Percentiles rank a stretch among this genome's conserved stretches.
phyloP scores from a whole-genome alignment of 2,888 invertebrate genomes.

The Spodoptera littoralis region DNA sequence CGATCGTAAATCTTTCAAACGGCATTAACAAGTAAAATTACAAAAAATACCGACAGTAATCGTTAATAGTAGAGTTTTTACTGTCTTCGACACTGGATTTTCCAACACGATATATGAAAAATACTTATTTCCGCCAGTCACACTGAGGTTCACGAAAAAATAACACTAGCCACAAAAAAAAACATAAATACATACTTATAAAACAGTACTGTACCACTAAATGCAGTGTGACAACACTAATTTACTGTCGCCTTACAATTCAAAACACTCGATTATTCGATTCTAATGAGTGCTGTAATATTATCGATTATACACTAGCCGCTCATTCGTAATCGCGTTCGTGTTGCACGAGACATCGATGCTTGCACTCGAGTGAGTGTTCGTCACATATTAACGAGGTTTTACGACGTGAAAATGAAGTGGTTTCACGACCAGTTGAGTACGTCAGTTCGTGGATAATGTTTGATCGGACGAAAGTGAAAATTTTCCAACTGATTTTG shows the following conservation, averaged over 20 bases:
- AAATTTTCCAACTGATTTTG: constrained; percentile 7
- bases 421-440: constrained; percentile 39
- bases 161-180: constrained; percentile 7
- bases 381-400: constrained; percentile 34
- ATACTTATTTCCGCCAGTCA: too few relatives aligned
- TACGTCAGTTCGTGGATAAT: constrained; percentile 15
- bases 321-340: constrained; percentile 41
- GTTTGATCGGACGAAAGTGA: constrained; percentile 40
- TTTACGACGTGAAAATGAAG: constrained; percentile 41
- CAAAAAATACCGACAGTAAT: too few relatives aligned
- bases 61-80: too few relatives aligned
- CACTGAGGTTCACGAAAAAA: neutral
- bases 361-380: constrained; percentile 35
- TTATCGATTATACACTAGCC: constrained; percentile 54
- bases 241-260: constrained; percentile 14
- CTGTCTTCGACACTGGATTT: too few relatives aligned
- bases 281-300: constrained; percentile 35
- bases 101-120: too few relatives aligned
- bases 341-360: constrained; percentile 48
- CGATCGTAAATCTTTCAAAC: too few relatives aligned
- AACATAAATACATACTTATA: constrained; percentile 5
- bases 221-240: constrained; percentile 10
- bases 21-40: too few relatives aligned
- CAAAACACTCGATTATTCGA: constrained; percentile 24
- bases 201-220: neutral